Conservation (phyloP, 2,797 vertebrate genomes). For the Denticeps clupeoides region DNA sequence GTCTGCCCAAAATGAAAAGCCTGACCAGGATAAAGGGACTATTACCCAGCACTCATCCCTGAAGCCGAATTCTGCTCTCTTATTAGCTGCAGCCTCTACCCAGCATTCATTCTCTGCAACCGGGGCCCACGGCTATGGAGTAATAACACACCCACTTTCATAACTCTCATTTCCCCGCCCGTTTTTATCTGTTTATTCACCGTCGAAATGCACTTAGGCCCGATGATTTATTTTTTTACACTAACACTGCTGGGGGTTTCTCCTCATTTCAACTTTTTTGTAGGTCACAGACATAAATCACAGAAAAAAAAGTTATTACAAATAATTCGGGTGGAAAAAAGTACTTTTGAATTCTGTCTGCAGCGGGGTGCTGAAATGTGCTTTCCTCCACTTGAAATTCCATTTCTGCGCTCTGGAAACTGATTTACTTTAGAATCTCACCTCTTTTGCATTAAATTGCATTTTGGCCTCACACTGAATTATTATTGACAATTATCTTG, state of each 20-base stretch:
- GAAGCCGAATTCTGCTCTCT: constrained; percentile 30
- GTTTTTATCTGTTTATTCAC: constrained; percentile 27
- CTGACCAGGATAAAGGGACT: constrained; percentile 14
- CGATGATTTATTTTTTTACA: constrained; percentile 22
- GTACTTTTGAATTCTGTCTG: too few species aligned
- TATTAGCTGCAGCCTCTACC: constrained; percentile 43
- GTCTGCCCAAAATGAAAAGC: constrained; percentile 12
- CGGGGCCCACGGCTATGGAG: constrained; percentile 33
- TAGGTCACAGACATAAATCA: constrained; percentile 15
- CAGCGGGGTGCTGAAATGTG: background rate
- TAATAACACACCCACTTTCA: constrained; percentile 30
- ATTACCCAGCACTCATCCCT: constrained; percentile 25
- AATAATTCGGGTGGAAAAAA: constrained; percentile 3
- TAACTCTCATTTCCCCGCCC: constrained; percentile 28
- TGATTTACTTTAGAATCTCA: too few species aligned
- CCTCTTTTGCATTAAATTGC: too few species aligned
- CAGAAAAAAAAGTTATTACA: constrained; percentile 4
- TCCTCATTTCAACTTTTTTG: constrained; percentile 1
- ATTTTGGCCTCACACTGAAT: too few species aligned
- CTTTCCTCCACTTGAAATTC: constrained; percentile 1
- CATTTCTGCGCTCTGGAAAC: too few species aligned
- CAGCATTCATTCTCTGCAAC: constrained; percentile 39
- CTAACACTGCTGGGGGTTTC: constrained; percentile 7
- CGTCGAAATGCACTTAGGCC: constrained; percentile 18
- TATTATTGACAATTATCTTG: too few species aligned